A percentile compares a stretch with the other conserved stretches of the same genome.
phyloP scores from a whole-genome alignment of 2,888 invertebrate species.

The Hirtodrosophila confusa region DNA sequence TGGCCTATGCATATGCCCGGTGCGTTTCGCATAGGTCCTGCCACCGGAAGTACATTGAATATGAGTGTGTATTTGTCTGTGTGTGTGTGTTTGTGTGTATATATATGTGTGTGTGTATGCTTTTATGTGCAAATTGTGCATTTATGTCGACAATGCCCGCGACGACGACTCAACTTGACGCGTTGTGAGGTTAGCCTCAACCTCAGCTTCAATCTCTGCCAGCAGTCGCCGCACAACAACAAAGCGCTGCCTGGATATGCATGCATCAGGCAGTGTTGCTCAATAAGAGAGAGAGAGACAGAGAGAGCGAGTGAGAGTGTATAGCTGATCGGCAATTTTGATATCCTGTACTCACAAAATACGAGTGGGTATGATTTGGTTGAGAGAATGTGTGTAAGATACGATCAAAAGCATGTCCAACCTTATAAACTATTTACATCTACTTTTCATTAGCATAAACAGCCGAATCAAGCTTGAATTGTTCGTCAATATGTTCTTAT shows the following conservation, averaged over 20 bases:
- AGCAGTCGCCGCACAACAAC: slow-evolving; percentile 18
- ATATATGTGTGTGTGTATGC: slow-evolving; percentile 49
- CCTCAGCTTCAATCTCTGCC: slow-evolving; percentile 24
- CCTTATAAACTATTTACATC: no score
- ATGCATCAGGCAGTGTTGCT: slow-evolving; percentile 8
- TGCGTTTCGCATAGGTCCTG: slow-evolving; percentile 63
- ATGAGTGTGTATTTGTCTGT: slow-evolving; percentile 27
- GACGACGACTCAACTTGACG: slow-evolving; percentile 57
- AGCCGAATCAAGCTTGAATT: no score
- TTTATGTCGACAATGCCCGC: slow-evolving; percentile 74
- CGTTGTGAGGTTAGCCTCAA: slow-evolving; percentile 38
- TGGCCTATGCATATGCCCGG: slow-evolving; percentile 7
- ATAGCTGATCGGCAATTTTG: slow-evolving; percentile 17
- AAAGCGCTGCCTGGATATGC: slow-evolving; percentile 12
- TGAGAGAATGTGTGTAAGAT: no score
- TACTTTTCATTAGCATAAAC: no score
- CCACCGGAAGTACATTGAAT: slow-evolving; percentile 79
- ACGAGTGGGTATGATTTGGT: no score
- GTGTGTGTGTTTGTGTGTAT: slow-evolving; percentile 15
- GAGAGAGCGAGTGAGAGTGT: neutral
- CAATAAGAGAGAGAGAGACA: neutral
- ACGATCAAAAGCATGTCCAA: no score
- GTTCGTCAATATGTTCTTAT: no score
- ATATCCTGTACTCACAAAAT: no score
- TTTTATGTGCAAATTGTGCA: slow-evolving; percentile 79